These are phyloP conservation scores for Silurus glanis DNA, from an alignment of 2,113 vertebrate species.

Conservation along the genomic window DNA sequence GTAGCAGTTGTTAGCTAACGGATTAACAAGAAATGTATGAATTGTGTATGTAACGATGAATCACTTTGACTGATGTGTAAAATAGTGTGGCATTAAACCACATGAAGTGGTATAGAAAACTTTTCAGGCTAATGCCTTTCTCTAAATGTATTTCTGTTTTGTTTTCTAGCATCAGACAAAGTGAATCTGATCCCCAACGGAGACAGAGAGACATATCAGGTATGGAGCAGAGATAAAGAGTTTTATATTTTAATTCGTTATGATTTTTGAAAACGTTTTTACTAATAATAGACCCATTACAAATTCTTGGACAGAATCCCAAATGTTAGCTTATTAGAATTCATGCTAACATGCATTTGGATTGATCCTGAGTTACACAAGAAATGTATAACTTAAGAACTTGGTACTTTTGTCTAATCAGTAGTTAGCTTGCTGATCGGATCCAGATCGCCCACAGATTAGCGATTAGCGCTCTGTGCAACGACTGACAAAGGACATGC, in stretches of 20 bases:
- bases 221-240: not conserved
- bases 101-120: not conserved
- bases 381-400: too few species aligned
- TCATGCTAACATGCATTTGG: not conserved
- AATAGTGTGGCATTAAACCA: not conserved
- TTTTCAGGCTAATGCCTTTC: not conserved
- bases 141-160: not conserved
- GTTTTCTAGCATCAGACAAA: conserved; percentile 49
- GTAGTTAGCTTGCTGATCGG: not conserved
- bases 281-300: not conserved
- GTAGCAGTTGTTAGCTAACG: not conserved
- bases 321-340: not conserved
- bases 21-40: not conserved
- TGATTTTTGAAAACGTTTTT: not conserved
- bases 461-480: not conserved
- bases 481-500: not conserved
- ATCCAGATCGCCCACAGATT: not conserved
- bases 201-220: conserved; percentile 48
- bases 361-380: not conserved
- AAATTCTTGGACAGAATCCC: not conserved
- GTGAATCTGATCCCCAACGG: conserved; percentile 42
- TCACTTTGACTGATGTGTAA: not conserved
- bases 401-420: not conserved
- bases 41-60: too few species aligned
- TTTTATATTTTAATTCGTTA: not conserved